A percentile compares a stretch with the other conserved stretches of the same genome.
These are phyloP conservation scores for Anguilla marmorata DNA, from an alignment of 2,797 vertebrate species.

Conservation along the genomic window DNA sequence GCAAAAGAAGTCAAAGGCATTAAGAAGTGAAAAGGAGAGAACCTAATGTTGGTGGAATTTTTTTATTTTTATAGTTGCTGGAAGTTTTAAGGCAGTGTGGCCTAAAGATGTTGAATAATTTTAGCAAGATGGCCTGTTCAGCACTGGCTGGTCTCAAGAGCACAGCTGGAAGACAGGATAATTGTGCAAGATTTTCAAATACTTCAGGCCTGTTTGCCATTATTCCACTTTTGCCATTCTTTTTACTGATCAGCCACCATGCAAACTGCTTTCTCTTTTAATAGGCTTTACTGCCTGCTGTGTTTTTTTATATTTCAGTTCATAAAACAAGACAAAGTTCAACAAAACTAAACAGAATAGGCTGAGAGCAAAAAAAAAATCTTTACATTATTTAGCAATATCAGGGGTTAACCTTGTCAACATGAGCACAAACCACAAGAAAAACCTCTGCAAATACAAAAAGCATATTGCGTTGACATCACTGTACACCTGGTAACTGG, in stretches of 20 bases:
- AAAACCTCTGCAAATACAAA: not conserved
- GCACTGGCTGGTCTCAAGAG: not conserved
- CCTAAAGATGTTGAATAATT: constrained; percentile 39
- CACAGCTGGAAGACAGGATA: constrained; percentile 7
- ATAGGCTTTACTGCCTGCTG: not conserved
- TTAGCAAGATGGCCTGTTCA: not conserved
- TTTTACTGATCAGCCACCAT: not conserved
- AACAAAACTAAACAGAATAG: not conserved
- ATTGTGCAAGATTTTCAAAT: not conserved
- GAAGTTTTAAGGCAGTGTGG: not conserved
- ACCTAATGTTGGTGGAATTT: not conserved
- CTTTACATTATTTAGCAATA: not conserved
- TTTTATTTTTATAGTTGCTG: not conserved
- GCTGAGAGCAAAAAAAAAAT: not conserved
- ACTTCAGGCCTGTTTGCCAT: not conserved
- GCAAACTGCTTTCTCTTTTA: not conserved
- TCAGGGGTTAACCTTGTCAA: not conserved
- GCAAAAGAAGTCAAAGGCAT: constrained; percentile 30
- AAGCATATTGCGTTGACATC: not conserved
- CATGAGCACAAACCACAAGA: not conserved
- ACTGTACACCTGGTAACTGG: not conserved
- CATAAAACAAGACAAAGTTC: constrained; percentile 5
- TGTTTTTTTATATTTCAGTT: not conserved
- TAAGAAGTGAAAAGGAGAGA: constrained; percentile 25
- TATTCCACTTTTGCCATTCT: not conserved